Base-by-base conservation (phyloP, 2,113 vertebrate genomes). In the Poeciliopsis occidentalis region DNA sequence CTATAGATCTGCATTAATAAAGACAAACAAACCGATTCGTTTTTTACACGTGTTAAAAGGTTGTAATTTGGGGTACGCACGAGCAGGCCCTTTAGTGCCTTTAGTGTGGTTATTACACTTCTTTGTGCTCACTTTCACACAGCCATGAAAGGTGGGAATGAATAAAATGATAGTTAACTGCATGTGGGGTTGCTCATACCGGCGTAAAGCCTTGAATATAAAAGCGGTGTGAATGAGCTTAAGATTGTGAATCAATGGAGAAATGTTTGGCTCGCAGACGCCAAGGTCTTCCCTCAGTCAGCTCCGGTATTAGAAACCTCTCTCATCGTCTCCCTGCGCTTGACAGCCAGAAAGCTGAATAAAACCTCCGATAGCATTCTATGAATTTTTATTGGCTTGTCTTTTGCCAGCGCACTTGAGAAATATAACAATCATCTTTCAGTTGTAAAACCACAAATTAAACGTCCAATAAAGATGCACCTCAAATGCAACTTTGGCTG, bases 51-150 rank as follows among this genome's bases (percentile, higher is more conserved):
- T n/a, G 51, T 57, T 19, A 62, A 41, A 60, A 69, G 63, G 32
- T 41, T 39, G 44, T 31, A 24, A 76, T 74, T 31, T 17, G 57
- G 12, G 44, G 12, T 10, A 19, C 37, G 71, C 27, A 76, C 12
- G 19, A 80, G 76, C 68, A 22, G 54, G 62, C 73, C 87, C 70
- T 73, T 80, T 76, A 80, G 71, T 80, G 64, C 63, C 62, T 89
- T 87, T 82, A 84, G 78, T 27, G 66, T 34, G 68, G 76, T 81
- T 73, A 78, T 89, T 80, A 73, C 66, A 8, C 69, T 76, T 88
- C 83, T 87, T 85, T 89, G 84, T 87, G 69, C 76, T 87, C 61
- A 81, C 79, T 78, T 78, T 79, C 80, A 85, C 79, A 80, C 75
- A 76, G 80, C 76, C 65, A 47, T 72, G 72, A 78, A 84, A 71